Percentiles rank a stretch among this genome's conserved stretches.
phyloP scores from a whole-genome alignment of 2,888 invertebrate genomes.

The Micoletzkya japonica region DNA sequence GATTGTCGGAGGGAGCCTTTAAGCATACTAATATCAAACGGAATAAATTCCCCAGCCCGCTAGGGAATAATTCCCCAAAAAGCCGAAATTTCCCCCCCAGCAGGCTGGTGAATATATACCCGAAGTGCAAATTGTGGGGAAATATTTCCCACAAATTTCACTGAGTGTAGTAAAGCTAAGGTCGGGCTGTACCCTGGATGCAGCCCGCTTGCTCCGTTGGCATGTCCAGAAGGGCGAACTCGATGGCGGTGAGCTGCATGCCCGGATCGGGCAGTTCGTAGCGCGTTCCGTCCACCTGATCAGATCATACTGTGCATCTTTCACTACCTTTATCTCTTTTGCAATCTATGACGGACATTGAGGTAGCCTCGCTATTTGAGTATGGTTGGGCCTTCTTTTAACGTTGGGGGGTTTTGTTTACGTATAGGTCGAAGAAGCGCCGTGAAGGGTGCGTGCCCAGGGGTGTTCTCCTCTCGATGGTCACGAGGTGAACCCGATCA shows the following conservation, averaged over 20 bases:
- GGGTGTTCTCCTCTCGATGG: slow-evolving; percentile 7
- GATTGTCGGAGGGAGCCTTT: too few species aligned
- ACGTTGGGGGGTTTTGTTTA: not conserved
- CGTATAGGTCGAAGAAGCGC: slow-evolving; percentile 16
- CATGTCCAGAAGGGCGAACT: slow-evolving; percentile 12
- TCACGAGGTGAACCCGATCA: slow-evolving; percentile 22
- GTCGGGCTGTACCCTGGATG: slow-evolving; percentile 8
- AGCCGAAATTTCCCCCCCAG: too few species aligned
- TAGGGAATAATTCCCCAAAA: too few species aligned
- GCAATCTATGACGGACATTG: too few species aligned
- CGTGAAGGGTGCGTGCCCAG: slow-evolving; percentile 19
- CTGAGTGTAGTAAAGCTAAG: too few species aligned
- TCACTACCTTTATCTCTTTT: too few species aligned
- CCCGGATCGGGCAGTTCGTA: slow-evolving; percentile 17
- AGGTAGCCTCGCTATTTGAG: too few species aligned
- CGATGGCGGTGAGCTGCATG: slow-evolving; percentile 15
- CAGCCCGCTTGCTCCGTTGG: slow-evolving; percentile 6
- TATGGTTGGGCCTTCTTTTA: not conserved
- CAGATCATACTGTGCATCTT: not conserved
- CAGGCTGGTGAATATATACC: too few species aligned
- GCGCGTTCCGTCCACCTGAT: slow-evolving; percentile 23
- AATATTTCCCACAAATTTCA: too few species aligned
- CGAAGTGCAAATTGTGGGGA: too few species aligned
- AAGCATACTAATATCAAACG: too few species aligned
- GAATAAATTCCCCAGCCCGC: too few species aligned